Evolutionary conservation across 2,797 vertebrate genomes (phyloP), one percentile per base, ranked within the genome.

Genomic region (Spea hammondii): DNA sequence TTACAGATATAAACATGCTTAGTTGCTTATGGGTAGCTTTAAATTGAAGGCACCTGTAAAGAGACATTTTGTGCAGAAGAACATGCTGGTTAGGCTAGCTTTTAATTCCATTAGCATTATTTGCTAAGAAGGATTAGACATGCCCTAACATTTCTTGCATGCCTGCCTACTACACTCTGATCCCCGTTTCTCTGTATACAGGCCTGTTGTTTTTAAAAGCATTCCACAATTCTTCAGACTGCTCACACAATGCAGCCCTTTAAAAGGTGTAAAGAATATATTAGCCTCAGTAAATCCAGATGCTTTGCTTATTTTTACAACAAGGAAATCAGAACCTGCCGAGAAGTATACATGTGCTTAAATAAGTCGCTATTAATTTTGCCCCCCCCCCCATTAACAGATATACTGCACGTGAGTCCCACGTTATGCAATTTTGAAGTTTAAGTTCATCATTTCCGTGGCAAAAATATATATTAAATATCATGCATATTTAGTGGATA

Each of bases 351-450:
- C 45, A 32, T 66, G 48, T 45, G 64, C 9, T 76, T 55, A 44
- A 17, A 8, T 76, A 55, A 54, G 44, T 47, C 45, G 3, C 12
- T 68, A 68, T 76, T 87, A 78, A 84, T 86, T 89, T 85, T 79
- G 77, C 85, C 88, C 87, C 0, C 85, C 88, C 87, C 0, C 44
- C 8, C 90, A 88, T 88, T 91, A 93, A 50, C 55, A n/a, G 57
- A 14, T 12, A 17, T 6, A 12, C 12, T 11, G 14, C 12, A 54
- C 44, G 11, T 8, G 59, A 72, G 11, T 17, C 14, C 0, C n/a
- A 17, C 2, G 71, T 57, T 62, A 32, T 3, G 49, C n/a, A 11
- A 11, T 12, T 72, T 45, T 72, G 46, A 62, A n/a, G 4, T 11
- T 13, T 66, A n/a, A 66, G 11, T 45, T 11, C 6, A 17, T 66